Percentiles rank a stretch among this genome's conserved stretches.
These are phyloP conservation scores for Coccyzus lansbergi DNA, from an alignment of 2,797 vertebrate genomes.

Conservation along the genomic window DNA sequence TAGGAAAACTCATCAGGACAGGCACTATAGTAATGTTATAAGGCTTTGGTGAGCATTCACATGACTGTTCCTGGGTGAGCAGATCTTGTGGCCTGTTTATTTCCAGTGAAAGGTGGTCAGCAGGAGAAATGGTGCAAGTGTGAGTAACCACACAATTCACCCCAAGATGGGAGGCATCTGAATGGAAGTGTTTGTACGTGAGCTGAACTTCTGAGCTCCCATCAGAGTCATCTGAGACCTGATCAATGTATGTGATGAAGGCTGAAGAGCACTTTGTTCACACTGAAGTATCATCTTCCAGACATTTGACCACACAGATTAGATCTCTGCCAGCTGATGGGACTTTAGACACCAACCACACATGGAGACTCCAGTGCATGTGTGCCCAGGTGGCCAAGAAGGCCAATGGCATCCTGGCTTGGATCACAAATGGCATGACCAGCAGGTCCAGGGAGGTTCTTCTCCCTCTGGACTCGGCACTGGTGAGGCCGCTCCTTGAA, in stretches of 20 bases:
- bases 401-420: too few species aligned
- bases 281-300: neutral
- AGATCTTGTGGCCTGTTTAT: accelerated
- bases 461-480: too few species aligned
- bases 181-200: accelerated
- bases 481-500: too few species aligned
- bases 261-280: neutral
- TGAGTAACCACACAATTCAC: neutral
- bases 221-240: neutral
- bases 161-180: neutral
- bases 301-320: accelerated
- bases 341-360: neutral
- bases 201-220: neutral
- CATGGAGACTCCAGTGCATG: neutral
- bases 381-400: too few species aligned
- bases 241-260: neutral
- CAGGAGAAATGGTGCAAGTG: neutral
- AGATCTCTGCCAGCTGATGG: neutral
- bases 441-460: too few species aligned
- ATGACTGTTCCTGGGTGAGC: neutral
- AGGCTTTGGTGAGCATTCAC: neutral
- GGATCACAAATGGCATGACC: too few species aligned
- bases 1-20: neutral
- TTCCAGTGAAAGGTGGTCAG: neutral
- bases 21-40: accelerated